Base-by-base conservation (phyloP, 2,113 vertebrate species). In the Phalacrocorax aristotelis region DNA sequence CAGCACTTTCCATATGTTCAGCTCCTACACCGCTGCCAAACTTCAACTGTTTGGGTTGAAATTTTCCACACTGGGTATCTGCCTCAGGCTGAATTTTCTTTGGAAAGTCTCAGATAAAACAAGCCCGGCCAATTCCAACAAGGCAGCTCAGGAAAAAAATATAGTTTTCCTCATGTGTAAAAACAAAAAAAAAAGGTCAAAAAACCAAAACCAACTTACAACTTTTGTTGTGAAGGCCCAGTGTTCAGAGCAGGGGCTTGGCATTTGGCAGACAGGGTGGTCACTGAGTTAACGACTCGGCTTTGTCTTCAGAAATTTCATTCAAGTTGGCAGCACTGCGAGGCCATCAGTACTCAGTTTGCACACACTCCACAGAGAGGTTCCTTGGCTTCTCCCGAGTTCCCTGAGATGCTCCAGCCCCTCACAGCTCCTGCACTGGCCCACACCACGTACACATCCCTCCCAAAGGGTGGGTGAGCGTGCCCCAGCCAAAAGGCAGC, bases 41-140 rank as follows among this genome's bases (percentile, higher is more conserved):
- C 44, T 79, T 84, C n/a, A 70, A 75, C 78, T 74, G 82, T 48
- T 96, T 96, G 92, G 81, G 87, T 65, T 89, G 87, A 93, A 96
- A 90, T 91, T 95, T 96, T 94, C 84, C 82, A 94, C 70, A 66
- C 52, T 62, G 82, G 78, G 90, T 87, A 93, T 92, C 84, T 90
- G 88, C 88, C 92, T 90, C 70, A 54, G 65, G 65, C 60, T 82
- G 46, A 78, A 54, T 62, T 78, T 86, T 71, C 58, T 93, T 85
- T 40, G 19, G 83, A 71, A 84, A 79, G n/a, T 82, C 87, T 89
- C 44, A 60, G 57, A 84, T 55, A 78, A 90, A 95, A 91, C 11
- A 66, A 78, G 8, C 29, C 44, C 65, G 64, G 90, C n/a, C 92
- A 85, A 82, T 87, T 91, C 81, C 87, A 95, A 55, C 36, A 75